phyloP scores from a whole-genome alignment of 2,888 invertebrate genomes.

The Mesochorus sp. region DNA sequence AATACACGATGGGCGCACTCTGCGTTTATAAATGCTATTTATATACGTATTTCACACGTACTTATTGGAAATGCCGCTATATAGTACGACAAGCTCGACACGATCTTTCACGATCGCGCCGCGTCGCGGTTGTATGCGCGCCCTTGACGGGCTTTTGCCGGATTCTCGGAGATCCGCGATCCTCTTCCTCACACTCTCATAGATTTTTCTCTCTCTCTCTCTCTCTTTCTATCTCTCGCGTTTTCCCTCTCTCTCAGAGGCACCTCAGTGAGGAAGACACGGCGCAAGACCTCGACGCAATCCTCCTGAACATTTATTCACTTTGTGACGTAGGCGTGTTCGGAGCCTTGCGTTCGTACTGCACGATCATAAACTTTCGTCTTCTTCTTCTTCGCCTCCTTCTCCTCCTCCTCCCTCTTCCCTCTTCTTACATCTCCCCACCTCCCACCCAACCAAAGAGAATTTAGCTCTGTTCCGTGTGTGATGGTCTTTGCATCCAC shows the following conservation, averaged over 20 bases:
- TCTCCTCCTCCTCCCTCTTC: conserved; percentile 33
- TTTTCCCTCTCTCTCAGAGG: background rate
- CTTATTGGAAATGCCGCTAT: conserved; percentile 15
- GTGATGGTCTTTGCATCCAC: conserved; percentile 38
- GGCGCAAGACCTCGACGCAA: conserved; percentile 20
- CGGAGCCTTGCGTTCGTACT: conserved; percentile 54
- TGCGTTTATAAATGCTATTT: conserved; percentile 40
- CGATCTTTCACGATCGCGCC: conserved; percentile 49
- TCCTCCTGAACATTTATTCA: conserved; percentile 54
- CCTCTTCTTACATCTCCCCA: background rate
- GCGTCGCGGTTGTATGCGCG: too few relatives aligned
- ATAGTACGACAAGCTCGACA: background rate
- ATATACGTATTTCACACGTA: conserved; percentile 48
- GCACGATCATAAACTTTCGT: conserved; percentile 54
- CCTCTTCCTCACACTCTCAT: conserved; percentile 11
- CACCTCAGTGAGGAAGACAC: conserved; percentile 25
- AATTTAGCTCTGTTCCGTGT: conserved; percentile 33
- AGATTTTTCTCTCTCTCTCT: background rate
- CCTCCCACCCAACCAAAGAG: background rate
- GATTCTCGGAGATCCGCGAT: conserved; percentile 51
- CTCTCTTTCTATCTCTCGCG: background rate
- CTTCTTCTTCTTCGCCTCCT: conserved; percentile 27
- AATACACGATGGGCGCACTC: conserved; percentile 15
- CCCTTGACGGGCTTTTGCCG: conserved; percentile 53
- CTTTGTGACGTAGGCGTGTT: conserved; percentile 56